These are phyloP conservation scores for Drosophila algonquin DNA, from an alignment of 2,888 invertebrate species.

Conservation along the genomic window DNA sequence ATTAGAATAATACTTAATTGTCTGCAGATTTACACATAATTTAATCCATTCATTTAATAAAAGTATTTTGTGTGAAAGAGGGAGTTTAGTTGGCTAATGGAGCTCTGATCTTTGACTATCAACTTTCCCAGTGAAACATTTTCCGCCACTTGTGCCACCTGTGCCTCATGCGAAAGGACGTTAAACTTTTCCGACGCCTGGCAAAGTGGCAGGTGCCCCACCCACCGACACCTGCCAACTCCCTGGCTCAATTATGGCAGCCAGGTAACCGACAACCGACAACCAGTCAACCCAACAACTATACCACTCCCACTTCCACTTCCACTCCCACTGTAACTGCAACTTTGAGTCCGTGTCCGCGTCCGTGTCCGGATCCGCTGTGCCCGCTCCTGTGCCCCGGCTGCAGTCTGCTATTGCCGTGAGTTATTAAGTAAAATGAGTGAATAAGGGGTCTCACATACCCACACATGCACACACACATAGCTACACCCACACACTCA, in stretches of 20 bases:
- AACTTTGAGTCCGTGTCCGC: neutral
- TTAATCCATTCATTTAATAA: neutral
- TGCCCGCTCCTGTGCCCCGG: constrained; percentile 12
- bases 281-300: constrained; percentile 19
- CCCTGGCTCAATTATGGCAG: constrained; percentile 40
- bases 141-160: constrained; percentile 33
- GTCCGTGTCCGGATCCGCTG: neutral
- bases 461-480: constrained; percentile 12
- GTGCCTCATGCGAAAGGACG: constrained; percentile 20
- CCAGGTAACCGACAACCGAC: constrained; percentile 11
- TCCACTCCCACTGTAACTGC: neutral
- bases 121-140: constrained; percentile 3
- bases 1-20: neutral
- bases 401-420: constrained; percentile 27
- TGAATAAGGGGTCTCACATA: constrained; percentile 37
- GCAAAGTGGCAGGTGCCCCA: neutral
- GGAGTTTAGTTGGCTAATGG: neutral
- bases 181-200: constrained; percentile 40
- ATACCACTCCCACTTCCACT: constrained; percentile 1
- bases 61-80: neutral
- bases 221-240: neutral
- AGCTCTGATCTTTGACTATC: constrained; percentile 3
- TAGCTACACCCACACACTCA: constrained; percentile 4
- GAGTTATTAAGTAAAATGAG: constrained; percentile 55
- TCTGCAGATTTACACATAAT: neutral